Evolutionary conservation across 1,140 invertebrate species (phyloP), one percentile per base, ranked within the genome.

Genomic region (Drosophila rhopaloa): DNA sequence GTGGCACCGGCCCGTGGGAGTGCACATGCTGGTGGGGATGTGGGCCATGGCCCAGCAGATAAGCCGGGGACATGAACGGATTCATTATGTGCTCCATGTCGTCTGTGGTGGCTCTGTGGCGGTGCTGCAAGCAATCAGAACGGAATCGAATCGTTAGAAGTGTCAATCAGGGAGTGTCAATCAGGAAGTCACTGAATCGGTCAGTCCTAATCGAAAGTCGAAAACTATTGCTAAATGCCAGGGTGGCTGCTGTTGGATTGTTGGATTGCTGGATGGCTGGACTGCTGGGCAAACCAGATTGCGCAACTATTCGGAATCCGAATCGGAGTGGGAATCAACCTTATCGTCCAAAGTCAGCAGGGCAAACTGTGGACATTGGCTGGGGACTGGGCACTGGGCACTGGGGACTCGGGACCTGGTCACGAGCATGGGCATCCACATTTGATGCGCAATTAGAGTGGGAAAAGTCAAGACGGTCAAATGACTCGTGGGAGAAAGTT

Each of bases 11-110:
- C 40, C n/a, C 27, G 29, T 79, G 78, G 5, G 40, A 24, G 29
- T 66, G 68, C n/a, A 32, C 24, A 24, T 47, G 76, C 24, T 27
- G 37, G n/a, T 55, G 65, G 16, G 47, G 57, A 76, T 79, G 73
- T 60, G 73, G 62, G 56, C 43, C 61, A 54, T 79, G 79, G 47
- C 79, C 79, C 53, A 91, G 72, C 51, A 91, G 76, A 75, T 91
- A 91, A 50, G 84, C 84, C 60, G 91, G 72, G 29, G 91, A 72
- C 76, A 91, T 89, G 53, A 91, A 92, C 24, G 84, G 73, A 55
- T 85, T 90, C 81, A 92, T 91, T 43, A 91, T 83, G 65, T 91
- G 91, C 61, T 92, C 91, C 91, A 92, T 92, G 41, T 14, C n/a
- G 43, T 79, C 40, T 48, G 14, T 24, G 43, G 24, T 43, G 14